Percentiles rank a stretch among this genome's conserved stretches.
Conservation (phyloP, 2,888 invertebrate genomes). For the Heliconius charithonia region DNA sequence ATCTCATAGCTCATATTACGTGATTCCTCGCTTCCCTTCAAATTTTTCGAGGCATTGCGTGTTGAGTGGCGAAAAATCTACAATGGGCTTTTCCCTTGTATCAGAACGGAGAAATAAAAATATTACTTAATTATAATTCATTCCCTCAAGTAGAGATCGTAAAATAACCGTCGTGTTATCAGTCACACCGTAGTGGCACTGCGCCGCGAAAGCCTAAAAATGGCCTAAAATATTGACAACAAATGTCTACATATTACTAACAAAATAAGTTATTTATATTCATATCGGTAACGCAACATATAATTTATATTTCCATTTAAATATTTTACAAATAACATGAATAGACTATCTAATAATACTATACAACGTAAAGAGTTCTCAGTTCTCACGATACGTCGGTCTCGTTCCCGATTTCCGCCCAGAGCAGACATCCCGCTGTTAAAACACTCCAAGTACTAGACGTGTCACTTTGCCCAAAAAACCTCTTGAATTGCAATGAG, state of each 20-base stretch:
- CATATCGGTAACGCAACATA: neutral
- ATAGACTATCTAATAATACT: neutral
- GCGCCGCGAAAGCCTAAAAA: too few relatives aligned
- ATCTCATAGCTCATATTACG: too few relatives aligned
- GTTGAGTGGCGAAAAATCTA: too few relatives aligned
- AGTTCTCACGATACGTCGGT: constrained; percentile 41
- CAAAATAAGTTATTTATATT: neutral
- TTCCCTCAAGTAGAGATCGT: too few relatives aligned
- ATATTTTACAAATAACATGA: neutral
- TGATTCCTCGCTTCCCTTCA: too few relatives aligned
- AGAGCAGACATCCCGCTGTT: constrained; percentile 39
- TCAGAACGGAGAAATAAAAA: too few relatives aligned
- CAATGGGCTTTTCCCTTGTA: too few relatives aligned
- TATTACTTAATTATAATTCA: too few relatives aligned
- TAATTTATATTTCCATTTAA: constrained; percentile 1
- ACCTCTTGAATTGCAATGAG: neutral
- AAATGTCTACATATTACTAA: neutral
- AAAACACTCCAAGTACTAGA: constrained; percentile 35
- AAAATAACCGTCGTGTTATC: too few relatives aligned
- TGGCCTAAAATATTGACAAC: neutral
- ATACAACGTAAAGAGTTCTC: constrained; percentile 34
- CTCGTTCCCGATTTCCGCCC: constrained; percentile 38
- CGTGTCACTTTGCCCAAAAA: constrained; percentile 30
- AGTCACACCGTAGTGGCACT: too few relatives aligned
- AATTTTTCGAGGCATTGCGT: too few relatives aligned